phyloP scores from a whole-genome alignment of 2,888 invertebrate species.

The Polydesmus complanatus region DNA sequence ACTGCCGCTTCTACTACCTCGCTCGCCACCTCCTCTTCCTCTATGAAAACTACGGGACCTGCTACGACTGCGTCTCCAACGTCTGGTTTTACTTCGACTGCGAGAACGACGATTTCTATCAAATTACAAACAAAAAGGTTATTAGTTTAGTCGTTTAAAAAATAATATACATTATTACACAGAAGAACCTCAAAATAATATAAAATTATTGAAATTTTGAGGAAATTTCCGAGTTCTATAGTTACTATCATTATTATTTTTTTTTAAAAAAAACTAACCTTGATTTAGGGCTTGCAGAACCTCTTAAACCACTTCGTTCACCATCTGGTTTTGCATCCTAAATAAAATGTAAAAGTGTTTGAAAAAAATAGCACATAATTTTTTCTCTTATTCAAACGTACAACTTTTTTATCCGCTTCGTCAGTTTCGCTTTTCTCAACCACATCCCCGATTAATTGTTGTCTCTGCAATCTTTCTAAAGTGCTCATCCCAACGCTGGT shows the following conservation, averaged over 20 bases:
- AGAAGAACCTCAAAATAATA: neutral
- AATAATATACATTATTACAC: too few relatives aligned
- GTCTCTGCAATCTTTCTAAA: slow-evolving; percentile 9
- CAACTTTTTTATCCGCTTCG: neutral
- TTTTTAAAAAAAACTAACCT: neutral
- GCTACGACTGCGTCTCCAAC: slow-evolving; percentile 9
- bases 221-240: too few relatives aligned
- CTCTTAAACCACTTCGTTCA: neutral
- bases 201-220: neutral
- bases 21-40: neutral
- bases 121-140: neutral
- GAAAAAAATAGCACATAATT: neutral
- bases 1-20: slow-evolving; percentile 8
- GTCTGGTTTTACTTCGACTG: slow-evolving; percentile 2
- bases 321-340: neutral
- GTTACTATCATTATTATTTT: too few relatives aligned
- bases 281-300: slow-evolving; percentile 6
- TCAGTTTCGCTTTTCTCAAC: neutral
- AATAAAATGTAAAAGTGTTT: neutral
- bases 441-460: neutral
- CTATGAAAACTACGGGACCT: slow-evolving; percentile 6
- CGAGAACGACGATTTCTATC: slow-evolving; percentile 4
- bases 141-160: too few relatives aligned
- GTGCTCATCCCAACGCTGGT: slow-evolving; percentile 11
- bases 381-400: too few relatives aligned